Conservation (phyloP, 2,888 invertebrate genomes). For the Hypena proboscidalis region DNA sequence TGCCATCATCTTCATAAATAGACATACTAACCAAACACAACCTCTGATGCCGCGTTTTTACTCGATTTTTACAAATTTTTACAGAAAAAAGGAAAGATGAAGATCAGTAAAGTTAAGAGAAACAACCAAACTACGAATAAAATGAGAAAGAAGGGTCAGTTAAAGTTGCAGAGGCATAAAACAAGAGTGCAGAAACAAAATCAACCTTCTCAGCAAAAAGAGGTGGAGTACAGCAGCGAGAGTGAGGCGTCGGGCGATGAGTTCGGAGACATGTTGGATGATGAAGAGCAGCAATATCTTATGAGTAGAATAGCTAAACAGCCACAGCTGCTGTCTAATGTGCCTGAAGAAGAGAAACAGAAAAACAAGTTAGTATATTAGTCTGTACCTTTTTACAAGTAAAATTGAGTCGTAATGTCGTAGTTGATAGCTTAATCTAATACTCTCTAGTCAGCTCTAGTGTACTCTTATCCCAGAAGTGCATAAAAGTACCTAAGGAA, state of each 20-base stretch:
- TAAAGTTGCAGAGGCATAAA: slow-evolving; percentile 77
- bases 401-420: too few species aligned
- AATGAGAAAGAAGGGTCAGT: slow-evolving; percentile 82
- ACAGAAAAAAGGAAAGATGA: slow-evolving; percentile 82
- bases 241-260: slow-evolving; percentile 82
- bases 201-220: slow-evolving; percentile 54
- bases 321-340: slow-evolving; percentile 69
- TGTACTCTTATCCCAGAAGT: too few species aligned
- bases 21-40: slow-evolving; percentile 23
- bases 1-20: background rate
- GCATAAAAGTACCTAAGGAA: too few species aligned
- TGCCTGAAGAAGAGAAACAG: slow-evolving; percentile 65
- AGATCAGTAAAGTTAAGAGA: slow-evolving; percentile 83
- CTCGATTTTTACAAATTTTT: slow-evolving; percentile 28
- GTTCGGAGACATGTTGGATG: slow-evolving; percentile 85
- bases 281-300: slow-evolving; percentile 83
- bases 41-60: background rate
- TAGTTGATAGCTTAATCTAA: too few species aligned
- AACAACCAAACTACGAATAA: slow-evolving; percentile 86
- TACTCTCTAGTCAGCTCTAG: too few species aligned
- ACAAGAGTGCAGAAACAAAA: slow-evolving; percentile 68
- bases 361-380: slow-evolving; percentile 47
- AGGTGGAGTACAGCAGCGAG: slow-evolving; percentile 72
- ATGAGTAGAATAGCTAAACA: slow-evolving; percentile 72
- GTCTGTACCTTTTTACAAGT: background rate